phyloP scores from a whole-genome alignment of 2,113 vertebrate genomes.

The Sander vitreus region DNA sequence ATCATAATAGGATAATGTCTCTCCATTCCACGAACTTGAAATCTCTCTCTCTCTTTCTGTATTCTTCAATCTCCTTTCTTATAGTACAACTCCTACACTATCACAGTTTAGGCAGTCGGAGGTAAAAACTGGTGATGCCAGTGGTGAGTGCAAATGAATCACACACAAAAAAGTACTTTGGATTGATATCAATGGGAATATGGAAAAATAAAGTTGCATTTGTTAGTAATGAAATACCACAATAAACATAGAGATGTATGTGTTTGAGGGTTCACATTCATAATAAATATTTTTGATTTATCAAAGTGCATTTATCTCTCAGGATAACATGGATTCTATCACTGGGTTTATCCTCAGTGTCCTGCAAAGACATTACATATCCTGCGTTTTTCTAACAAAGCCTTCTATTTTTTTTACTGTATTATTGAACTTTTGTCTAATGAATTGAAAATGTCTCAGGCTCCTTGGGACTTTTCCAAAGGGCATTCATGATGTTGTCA shows the following conservation, averaged over 20 bases:
- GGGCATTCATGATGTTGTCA: slow-evolving; percentile 34
- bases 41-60: slow-evolving; percentile 1
- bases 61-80: not conserved
- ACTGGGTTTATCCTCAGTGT: not conserved
- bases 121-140: not conserved
- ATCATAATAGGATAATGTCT: slow-evolving; percentile 53
- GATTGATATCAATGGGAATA: not conserved
- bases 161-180: not conserved
- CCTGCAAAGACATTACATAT: not conserved
- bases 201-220: not conserved
- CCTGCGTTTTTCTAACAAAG: not conserved
- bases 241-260: not conserved
- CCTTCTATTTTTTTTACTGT: not conserved
- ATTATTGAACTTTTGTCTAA: slow-evolving; percentile 28
- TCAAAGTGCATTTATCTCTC: not conserved
- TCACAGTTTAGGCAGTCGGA: not conserved
- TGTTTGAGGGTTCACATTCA: slow-evolving; percentile 6
- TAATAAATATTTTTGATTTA: not conserved
- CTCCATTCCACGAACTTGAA: slow-evolving; percentile 25
- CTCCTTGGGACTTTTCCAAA: slow-evolving; percentile 54
- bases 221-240: not conserved
- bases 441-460: slow-evolving; percentile 35
- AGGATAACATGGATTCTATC: not conserved
- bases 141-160: not conserved
- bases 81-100: slow-evolving; percentile 5